Evolutionary conservation across 2,888 invertebrate genomes (phyloP), one percentile per base, ranked within the genome.

Genomic region (Melanophora roralis): DNA sequence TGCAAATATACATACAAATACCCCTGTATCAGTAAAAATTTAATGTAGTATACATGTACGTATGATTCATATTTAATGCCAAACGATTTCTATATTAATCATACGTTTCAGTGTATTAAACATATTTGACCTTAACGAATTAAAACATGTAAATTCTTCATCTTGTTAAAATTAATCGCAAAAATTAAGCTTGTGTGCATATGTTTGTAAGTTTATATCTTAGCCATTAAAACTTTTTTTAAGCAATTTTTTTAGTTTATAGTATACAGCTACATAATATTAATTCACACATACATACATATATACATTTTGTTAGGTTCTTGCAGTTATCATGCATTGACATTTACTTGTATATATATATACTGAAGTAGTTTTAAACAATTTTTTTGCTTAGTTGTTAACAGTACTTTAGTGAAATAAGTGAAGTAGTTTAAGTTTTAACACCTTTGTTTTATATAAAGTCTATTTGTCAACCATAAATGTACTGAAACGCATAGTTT

Each of bases 381-480:
- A 38, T 59, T 51, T 27, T 49, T 36, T 49, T 51, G 14, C 40
- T 40, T 40, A 65, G 16, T 21, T 14, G 65, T 65, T 65, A 27
- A 65, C 49, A 38, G 51, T 65, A 65, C 38, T 51, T 27, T 65
- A 49, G 32, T 64, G 34, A 64, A 64, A 51, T 64, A 51, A 51
- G 23, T 65, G 51, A 23, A 65, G 27, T 38, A 40, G 14, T 51
- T 51, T 65, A 14, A 27, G 51, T 14, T 40, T 40, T 51, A 64
- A 38, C 23, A 65, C 65, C 40, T 51, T 59, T 23, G 51, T 51
- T 51, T 65, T 65, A 65, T 38, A n/a, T n/a, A n/a, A 51, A 49
- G 11, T 59, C n/a, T n/a, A n/a, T 14, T 23, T 40, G 1, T 47
- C 21, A 7, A 0, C 2, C 11, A 21, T 21, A 47, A 27, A 27